Evolutionary conservation across 2,888 invertebrate genomes (phyloP).

Genomic region (Synanthedon tipuliformis): DNA sequence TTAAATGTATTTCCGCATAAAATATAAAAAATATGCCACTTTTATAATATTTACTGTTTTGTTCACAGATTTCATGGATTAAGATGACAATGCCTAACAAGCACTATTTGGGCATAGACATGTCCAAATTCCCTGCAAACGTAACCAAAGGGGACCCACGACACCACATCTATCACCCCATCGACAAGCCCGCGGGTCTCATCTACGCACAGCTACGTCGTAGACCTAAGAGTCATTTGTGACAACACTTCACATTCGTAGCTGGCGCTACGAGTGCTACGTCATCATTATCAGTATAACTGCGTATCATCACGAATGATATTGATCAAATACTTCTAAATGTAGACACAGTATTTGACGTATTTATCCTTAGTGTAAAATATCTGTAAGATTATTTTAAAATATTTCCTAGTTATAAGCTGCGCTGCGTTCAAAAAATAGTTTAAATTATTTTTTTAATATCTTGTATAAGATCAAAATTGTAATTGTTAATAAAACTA

Average conservation of each 20-base stretch:
- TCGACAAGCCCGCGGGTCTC: constrained; percentile 83
- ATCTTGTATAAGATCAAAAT: too few species aligned
- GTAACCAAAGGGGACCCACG: constrained; percentile 73
- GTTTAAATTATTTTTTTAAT: too few species aligned
- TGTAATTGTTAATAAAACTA: too few species aligned
- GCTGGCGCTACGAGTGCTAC: constrained; percentile 18
- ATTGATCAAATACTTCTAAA: too few species aligned
- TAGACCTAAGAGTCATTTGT: constrained; percentile 67
- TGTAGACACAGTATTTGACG: too few species aligned
- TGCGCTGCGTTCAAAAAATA: too few species aligned
- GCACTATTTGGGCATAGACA: constrained; percentile 81
- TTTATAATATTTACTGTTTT: constrained; percentile 7
- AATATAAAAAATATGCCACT: neutral
- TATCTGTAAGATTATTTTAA: too few species aligned
- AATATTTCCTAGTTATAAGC: too few species aligned
- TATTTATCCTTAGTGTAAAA: too few species aligned
- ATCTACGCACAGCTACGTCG: constrained; percentile 80
- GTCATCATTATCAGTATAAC: too few species aligned
- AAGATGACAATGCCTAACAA: constrained; percentile 86
- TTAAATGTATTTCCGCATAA: too few species aligned
- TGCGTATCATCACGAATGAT: too few species aligned
- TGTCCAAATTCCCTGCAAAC: constrained; percentile 76
- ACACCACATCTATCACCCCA: constrained; percentile 78
- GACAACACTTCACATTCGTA: constrained; percentile 58
- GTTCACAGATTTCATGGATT: constrained; percentile 73